Percentiles rank a stretch among this genome's conserved stretches.
Evolutionary conservation across 2,888 invertebrate species (phyloP).

Genomic region (Antheraea yamamai): DNA sequence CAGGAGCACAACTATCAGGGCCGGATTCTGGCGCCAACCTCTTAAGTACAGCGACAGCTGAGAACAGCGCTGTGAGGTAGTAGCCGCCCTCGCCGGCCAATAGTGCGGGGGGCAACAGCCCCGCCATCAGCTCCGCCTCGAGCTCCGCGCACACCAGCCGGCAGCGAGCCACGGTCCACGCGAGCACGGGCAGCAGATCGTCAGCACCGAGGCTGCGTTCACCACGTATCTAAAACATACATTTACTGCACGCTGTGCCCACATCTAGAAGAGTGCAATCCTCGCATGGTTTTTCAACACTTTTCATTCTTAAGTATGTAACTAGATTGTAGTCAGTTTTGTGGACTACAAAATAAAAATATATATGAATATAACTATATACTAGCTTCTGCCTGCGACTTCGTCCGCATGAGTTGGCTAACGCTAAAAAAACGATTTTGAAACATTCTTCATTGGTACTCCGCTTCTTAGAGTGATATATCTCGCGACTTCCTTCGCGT

Average conservation of each 20-base stretch:
- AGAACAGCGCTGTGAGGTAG: slow-evolving; percentile 95
- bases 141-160: slow-evolving; percentile 96
- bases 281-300: no score
- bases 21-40: slow-evolving; percentile 80
- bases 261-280: no score
- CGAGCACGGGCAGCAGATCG: slow-evolving; percentile 95
- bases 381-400: no score
- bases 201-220: slow-evolving; percentile 89
- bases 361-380: no score
- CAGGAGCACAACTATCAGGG: slow-evolving; percentile 62
- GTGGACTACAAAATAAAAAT: no score
- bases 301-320: no score
- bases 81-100: slow-evolving; percentile 97
- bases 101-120: slow-evolving; percentile 93
- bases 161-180: slow-evolving; percentile 95
- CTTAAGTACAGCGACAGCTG: slow-evolving; percentile 94
- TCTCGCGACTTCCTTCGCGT: no score
- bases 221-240: slow-evolving; percentile 83
- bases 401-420: no score
- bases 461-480: no score
- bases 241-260: not conserved
- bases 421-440: no score
- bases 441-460: no score
- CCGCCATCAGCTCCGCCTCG: slow-evolving; percentile 98
- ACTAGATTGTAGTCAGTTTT: no score